Evolutionary conservation across 2,113 vertebrate species (phyloP).

Genomic region (Craseonycteris thonglongyai): DNA sequence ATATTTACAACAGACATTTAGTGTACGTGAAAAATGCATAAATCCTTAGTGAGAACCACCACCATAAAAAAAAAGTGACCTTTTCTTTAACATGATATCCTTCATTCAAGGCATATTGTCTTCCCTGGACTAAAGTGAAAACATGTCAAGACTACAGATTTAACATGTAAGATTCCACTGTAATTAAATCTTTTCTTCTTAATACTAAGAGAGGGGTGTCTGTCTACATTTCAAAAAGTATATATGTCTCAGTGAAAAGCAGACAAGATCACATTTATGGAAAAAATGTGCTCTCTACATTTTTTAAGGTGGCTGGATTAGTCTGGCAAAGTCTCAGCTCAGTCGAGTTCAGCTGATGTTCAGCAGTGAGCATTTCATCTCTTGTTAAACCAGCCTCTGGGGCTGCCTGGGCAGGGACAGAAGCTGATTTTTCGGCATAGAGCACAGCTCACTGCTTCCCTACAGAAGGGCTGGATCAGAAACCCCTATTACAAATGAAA

Average conservation of each 20-base stretch:
- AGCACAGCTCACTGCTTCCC: not conserved
- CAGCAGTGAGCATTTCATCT: not conserved
- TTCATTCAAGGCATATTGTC: conserved; percentile 24
- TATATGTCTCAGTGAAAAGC: conserved; percentile 29
- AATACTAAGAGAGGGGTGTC: conserved; percentile 20
- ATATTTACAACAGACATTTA: conserved; percentile 29
- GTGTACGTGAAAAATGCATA: not conserved
- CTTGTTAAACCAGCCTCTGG: not conserved
- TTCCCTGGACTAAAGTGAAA: not conserved
- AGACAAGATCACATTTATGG: conserved; percentile 16
- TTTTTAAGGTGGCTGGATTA: conserved; percentile 22
- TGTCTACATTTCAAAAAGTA: conserved; percentile 34
- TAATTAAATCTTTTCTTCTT: not conserved
- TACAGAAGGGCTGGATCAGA: not conserved
- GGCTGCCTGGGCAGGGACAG: not conserved
- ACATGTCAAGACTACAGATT: not conserved
- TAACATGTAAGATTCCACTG: not conserved
- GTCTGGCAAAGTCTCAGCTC: conserved; percentile 29
- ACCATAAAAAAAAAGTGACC: not conserved
- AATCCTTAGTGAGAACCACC: conserved; percentile 18
- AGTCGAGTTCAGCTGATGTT: not conserved
- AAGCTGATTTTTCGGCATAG: not conserved
- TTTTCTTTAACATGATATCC: conserved; percentile 14
- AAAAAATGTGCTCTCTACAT: not conserved
- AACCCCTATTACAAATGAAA: conserved; percentile 26